These are phyloP conservation scores for Orbicella faveolata DNA, from an alignment of 64 coral and sea anemone genomes.

Conservation along the genomic window DNA sequence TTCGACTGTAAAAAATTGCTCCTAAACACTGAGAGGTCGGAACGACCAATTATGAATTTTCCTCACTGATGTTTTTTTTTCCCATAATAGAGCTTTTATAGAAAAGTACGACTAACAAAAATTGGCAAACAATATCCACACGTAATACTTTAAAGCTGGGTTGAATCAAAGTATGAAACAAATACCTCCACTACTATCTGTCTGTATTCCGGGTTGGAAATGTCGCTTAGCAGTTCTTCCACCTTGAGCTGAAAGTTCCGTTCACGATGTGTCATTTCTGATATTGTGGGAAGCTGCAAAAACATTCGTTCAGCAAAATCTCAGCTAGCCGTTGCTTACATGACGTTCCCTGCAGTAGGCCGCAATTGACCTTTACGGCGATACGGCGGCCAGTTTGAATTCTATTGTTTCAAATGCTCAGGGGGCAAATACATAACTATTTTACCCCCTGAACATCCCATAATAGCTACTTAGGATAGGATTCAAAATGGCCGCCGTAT, in stretches of 20 bases:
- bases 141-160: no score
- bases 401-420: no score
- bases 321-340: not conserved
- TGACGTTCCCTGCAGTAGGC: not conserved
- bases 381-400: not conserved
- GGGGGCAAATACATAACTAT: no score
- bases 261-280: constrained; percentile 84
- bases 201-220: constrained; percentile 88
- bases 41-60: no score
- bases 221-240: constrained; percentile 81
- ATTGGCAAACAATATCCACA: no score
- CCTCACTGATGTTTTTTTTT: no score
- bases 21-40: no score
- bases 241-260: constrained; percentile 93
- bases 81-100: no score
- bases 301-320: not conserved
- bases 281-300: constrained; percentile 69
- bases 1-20: no score
- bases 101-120: no score
- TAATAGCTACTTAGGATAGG: not conserved
- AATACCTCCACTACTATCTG: constrained; percentile 84
- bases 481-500: not conserved
- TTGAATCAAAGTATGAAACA: not conserved
- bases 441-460: no score
- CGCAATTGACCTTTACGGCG: no score